Conservation (phyloP, 2,797 vertebrate species). For the Ctenopoma kingsleyae region DNA sequence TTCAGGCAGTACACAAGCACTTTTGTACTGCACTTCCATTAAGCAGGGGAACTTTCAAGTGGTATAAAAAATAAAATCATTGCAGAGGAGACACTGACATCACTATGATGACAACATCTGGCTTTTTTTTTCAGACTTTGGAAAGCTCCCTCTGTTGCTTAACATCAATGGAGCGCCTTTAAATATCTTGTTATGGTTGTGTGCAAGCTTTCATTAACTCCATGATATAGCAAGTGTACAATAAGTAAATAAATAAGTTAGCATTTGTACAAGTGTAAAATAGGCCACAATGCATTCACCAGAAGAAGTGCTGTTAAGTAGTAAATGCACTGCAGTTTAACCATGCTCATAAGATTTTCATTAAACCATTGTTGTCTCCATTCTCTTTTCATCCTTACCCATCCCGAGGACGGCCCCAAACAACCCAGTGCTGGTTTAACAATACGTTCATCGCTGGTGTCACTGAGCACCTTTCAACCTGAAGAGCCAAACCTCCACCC, state of each 20-base stretch:
- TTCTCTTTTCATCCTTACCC: constrained; percentile 2
- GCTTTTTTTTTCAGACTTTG: neutral
- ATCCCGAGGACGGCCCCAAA: constrained; percentile 15
- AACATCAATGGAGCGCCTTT: constrained; percentile 6
- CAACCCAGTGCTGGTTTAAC: constrained; percentile 26
- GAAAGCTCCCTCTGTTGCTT: too few species aligned
- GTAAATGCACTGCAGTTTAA: neutral
- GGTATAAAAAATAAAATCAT: neutral
- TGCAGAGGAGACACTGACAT: neutral
- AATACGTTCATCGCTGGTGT: constrained; percentile 30
- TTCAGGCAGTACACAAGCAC: neutral
- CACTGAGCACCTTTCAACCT: constrained; percentile 55
- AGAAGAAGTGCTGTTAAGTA: neutral
- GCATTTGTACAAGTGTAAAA: too few species aligned
- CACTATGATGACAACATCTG: too few species aligned
- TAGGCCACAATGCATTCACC: neutral
- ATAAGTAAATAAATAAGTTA: too few species aligned
- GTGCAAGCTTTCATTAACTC: neutral
- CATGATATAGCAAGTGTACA: too few species aligned
- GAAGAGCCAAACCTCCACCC: constrained; percentile 58
- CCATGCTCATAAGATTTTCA: neutral
- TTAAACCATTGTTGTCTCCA: neutral
- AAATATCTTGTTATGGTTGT: constrained; percentile 1
- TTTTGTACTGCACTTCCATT: neutral
- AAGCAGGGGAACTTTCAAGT: neutral